Conservation (phyloP, 1,140 invertebrate genomes). For the Bombus cullumanus region DNA sequence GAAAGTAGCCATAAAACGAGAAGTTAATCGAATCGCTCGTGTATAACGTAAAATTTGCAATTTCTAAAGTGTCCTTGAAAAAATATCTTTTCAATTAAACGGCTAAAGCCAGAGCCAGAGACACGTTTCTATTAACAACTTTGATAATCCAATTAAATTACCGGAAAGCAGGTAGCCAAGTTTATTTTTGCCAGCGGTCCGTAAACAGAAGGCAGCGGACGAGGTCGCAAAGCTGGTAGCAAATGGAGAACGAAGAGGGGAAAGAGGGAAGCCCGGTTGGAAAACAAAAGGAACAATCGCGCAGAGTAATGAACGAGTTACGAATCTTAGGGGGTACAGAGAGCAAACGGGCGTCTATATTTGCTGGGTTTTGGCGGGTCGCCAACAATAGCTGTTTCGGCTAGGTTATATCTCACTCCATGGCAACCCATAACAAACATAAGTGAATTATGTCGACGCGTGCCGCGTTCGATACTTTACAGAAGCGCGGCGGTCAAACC, state of each 20-base stretch:
- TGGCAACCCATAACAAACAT: conserved; percentile 81
- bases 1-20: neutral
- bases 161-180: neutral
- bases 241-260: neutral
- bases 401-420: conserved; percentile 78
- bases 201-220: conserved; percentile 30
- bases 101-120: neutral
- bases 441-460: conserved; percentile 81
- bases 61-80: neutral
- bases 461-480: conserved; percentile 76
- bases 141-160: neutral
- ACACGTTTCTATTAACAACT: neutral
- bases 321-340: conserved; percentile 32
- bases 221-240: neutral
- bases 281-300: conserved; percentile 5
- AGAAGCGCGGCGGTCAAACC: conserved; percentile 65
- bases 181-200: neutral
- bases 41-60: no score
- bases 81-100: neutral
- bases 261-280: neutral
- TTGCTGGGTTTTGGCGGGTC: conserved; percentile 75
- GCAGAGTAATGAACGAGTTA: conserved; percentile 46
- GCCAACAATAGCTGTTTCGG: conserved; percentile 79
- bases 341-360: conserved; percentile 66
- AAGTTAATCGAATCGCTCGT: neutral